Base-by-base conservation (phyloP, 2,888 invertebrate species). In the Lithophane socia region DNA sequence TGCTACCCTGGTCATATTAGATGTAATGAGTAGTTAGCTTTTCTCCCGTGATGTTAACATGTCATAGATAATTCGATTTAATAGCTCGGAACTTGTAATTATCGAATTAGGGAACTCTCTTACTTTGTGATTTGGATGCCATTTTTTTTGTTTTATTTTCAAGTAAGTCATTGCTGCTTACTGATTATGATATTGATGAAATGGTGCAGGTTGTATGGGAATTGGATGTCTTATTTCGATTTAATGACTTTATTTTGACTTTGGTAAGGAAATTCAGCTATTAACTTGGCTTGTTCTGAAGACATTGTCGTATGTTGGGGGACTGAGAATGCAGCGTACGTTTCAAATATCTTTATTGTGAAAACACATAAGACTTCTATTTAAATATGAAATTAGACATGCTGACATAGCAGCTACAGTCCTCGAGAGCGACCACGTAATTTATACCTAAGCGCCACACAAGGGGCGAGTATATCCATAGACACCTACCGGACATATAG, bases 31-130 rank as follows among this genome's bases (percentile, higher is more conserved):
- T 93, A 95, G 96, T 95, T 95, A 94, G 93, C 93, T 94, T 95
- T 94, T 95, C 94, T 94, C 88, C 87, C 91, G 90, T 91, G 94
- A 96, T 90, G 94, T 95, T 95, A 95, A 95, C 94, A 91, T 95
- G 95, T 96, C 96, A 95, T 94, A 95, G 94, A 94, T 96, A 96
- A 96, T 96, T 96, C 94, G 92, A 95, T 96, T 95, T 96, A 95
- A 96, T 96, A 95, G 95, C 88, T 86, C 87, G 86, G 91, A 93
- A 91, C 91, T 92, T 90, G 91, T 95, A 95, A 96, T 96, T 96
- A 96, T 95, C 94, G 94, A 95, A 96, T 96, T 95, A 96, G 92
- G 90, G 90, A 91, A 72, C 76, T 80, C 76, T 91, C 89, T 88
- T 87, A 81, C 88, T 87, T 82, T 86, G 83, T 77, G 83, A 88